Percentiles rank a stretch among this genome's conserved stretches.
Conservation (phyloP, 2,888 invertebrate species). For the Abscondita cerata region DNA sequence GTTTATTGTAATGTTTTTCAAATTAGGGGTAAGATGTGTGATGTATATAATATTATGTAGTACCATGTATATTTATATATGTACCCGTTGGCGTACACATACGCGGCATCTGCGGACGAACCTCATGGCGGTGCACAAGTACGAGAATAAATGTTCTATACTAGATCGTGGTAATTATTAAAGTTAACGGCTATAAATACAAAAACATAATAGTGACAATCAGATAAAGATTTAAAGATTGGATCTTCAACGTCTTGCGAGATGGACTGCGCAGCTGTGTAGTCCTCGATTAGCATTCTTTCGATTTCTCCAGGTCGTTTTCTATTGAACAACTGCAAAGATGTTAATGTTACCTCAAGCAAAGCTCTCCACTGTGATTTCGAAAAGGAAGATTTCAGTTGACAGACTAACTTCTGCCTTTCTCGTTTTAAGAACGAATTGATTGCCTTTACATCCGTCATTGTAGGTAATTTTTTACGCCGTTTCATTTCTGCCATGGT, state of each 20-base stretch:
- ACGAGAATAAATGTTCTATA: too few relatives aligned
- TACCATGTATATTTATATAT: too few relatives aligned
- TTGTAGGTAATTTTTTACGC: constrained; percentile 1
- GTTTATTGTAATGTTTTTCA: too few relatives aligned
- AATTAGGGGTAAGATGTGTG: too few relatives aligned
- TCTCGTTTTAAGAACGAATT: neutral
- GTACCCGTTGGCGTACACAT: too few relatives aligned
- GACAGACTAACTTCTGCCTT: neutral
- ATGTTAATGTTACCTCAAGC: neutral
- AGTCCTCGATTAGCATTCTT: neutral
- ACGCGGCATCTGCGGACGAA: too few relatives aligned
- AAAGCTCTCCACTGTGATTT: neutral
- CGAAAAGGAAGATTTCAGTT: neutral
- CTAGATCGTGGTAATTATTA: too few relatives aligned
- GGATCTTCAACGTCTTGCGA: neutral
- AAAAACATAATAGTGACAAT: too few relatives aligned
- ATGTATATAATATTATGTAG: too few relatives aligned
- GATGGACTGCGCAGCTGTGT: neutral
- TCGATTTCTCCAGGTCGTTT: neutral
- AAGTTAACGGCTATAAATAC: too few relatives aligned
- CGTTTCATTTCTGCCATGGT: neutral
- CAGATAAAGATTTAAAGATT: neutral
- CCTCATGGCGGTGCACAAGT: too few relatives aligned
- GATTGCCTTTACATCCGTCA: neutral
- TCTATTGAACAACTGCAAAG: neutral